Percentiles rank a stretch among this genome's conserved stretches.
phyloP scores from a whole-genome alignment of 2,113 vertebrate species.

The Tetrax tetrax region DNA sequence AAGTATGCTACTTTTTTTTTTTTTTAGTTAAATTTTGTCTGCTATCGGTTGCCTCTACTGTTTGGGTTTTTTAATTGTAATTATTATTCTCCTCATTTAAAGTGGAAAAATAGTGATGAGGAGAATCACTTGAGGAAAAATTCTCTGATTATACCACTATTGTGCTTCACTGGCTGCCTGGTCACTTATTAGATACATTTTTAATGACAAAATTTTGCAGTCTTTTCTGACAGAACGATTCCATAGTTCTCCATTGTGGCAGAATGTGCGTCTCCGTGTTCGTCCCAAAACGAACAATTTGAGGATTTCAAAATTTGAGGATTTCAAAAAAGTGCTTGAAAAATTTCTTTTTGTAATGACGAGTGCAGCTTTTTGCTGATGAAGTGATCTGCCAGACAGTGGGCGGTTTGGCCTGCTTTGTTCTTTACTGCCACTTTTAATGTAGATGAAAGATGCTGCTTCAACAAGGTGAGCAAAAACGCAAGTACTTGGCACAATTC shows the following conservation, averaged over 20 bases:
- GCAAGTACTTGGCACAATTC: not conserved
- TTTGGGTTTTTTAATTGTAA: not conserved
- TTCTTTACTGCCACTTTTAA: not conserved
- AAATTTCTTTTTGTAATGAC: not conserved
- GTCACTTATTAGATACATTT: not conserved
- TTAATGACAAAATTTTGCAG: not conserved
- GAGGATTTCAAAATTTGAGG: too few relatives aligned
- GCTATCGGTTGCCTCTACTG: not conserved
- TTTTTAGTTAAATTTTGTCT: not conserved
- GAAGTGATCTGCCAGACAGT: not conserved
- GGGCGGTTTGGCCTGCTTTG: not conserved
- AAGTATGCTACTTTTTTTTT: not conserved
- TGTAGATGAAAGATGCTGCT: accelerated
- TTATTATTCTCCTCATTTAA: not conserved
- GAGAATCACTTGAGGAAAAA: too few relatives aligned
- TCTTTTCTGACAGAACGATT: not conserved
- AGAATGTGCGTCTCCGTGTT: not conserved
- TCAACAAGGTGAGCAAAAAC: not conserved
- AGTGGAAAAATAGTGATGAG: too few relatives aligned
- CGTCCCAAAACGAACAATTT: not conserved
- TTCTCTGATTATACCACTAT: accelerated
- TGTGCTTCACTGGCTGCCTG: not conserved
- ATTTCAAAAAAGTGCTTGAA: not conserved
- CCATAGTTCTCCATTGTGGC: not conserved
- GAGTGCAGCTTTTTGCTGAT: not conserved